Percentiles rank a stretch among this genome's conserved stretches.
Evolutionary conservation across 2,888 invertebrate genomes (phyloP).

Genomic region (Caenorhabditis uteleia): DNA sequence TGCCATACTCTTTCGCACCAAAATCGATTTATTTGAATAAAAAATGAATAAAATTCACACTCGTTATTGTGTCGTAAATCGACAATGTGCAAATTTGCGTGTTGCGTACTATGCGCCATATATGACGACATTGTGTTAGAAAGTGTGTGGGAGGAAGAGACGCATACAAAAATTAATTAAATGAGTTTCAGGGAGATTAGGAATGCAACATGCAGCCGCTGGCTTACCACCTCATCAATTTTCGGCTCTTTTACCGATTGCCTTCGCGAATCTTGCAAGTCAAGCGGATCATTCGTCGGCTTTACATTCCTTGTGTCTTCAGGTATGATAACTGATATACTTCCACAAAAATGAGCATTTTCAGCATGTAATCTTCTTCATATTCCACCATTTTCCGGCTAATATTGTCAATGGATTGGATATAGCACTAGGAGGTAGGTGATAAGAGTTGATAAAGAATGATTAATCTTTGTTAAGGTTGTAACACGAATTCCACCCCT

Average conservation of each 20-base stretch:
- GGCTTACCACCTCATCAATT: slow-evolving; percentile 64
- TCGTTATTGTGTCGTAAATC: neutral
- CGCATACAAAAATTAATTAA: neutral
- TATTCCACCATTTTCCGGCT: slow-evolving; percentile 65
- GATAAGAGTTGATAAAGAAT: neutral
- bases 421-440: slow-evolving; percentile 47
- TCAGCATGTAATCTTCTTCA: slow-evolving; percentile 60
- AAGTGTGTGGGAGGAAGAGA: neutral
- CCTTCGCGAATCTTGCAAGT: slow-evolving; percentile 50
- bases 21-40: neutral
- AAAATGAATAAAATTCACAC: neutral
- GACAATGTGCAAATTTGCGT: neutral
- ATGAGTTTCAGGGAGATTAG: slow-evolving; percentile 51
- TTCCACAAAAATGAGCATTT: too few relatives aligned
- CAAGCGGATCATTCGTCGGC: slow-evolving; percentile 43
- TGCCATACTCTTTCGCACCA: neutral
- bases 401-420: slow-evolving; percentile 60
- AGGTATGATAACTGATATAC: too few relatives aligned
- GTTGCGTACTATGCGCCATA: neutral
- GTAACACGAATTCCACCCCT: slow-evolving; percentile 57
- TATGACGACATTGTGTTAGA: neutral
- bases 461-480: slow-evolving; percentile 35
- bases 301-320: slow-evolving; percentile 54
- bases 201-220: slow-evolving; percentile 59
- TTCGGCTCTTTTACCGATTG: slow-evolving; percentile 59